phyloP scores from a whole-genome alignment of 1,140 invertebrate species.

The Drosophila equinoxialis region DNA sequence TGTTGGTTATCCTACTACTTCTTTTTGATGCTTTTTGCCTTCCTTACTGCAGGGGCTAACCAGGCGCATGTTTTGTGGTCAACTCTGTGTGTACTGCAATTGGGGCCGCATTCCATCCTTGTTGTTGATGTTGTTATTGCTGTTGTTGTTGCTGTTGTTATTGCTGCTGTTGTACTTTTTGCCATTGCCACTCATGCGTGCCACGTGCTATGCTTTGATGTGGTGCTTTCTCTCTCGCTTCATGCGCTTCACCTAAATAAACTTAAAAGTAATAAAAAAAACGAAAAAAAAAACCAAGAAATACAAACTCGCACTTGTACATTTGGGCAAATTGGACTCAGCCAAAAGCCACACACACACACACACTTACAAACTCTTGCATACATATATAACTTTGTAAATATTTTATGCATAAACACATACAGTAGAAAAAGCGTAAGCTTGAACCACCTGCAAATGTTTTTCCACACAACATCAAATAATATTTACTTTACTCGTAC shows the following conservation, averaged over 20 bases:
- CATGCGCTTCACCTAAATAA: constrained; percentile 66
- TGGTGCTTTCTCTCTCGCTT: constrained; percentile 47
- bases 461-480: constrained; percentile 78
- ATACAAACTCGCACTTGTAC: constrained; percentile 56
- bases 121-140: constrained; percentile 1
- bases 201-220: constrained; percentile 78
- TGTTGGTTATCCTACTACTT: constrained; percentile 10
- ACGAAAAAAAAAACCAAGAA: constrained; percentile 60
- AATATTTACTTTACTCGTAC: constrained; percentile 69
- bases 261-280: constrained; percentile 78
- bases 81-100: constrained; percentile 73
- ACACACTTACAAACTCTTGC: constrained; percentile 14
- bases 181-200: constrained; percentile 77
- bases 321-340: constrained; percentile 77
- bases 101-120: constrained; percentile 49
- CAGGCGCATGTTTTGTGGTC: constrained; percentile 74
- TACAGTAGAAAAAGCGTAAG: constrained; percentile 29
- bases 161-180: constrained; percentile 57
- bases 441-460: constrained; percentile 68
- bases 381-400: constrained; percentile 61
- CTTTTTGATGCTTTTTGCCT: constrained; percentile 29
- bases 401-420: constrained; percentile 81
- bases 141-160: constrained; percentile 5
- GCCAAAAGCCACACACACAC: constrained; percentile 60
- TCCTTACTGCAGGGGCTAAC: constrained; percentile 28